Conservation (phyloP, 2,113 vertebrate genomes). For the Talpa occidentalis region DNA sequence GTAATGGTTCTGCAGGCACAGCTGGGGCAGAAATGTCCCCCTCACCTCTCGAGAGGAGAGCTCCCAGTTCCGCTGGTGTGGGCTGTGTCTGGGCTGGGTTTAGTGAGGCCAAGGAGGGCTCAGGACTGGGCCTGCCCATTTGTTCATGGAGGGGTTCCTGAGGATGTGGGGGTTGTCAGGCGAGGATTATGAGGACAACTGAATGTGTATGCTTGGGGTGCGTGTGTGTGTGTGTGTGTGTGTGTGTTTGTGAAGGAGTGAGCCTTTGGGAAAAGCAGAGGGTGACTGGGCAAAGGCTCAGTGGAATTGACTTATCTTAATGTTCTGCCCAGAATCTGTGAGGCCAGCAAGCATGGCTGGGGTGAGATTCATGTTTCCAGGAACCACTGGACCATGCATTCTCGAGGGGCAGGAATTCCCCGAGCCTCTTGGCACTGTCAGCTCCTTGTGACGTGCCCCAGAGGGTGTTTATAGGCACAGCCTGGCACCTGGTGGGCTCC, state of each 20-base stretch:
- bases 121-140: not conserved
- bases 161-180: not conserved
- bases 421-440: not conserved
- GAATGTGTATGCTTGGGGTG: not conserved
- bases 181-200: not conserved
- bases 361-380: not conserved
- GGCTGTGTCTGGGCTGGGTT: not conserved
- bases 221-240: not conserved
- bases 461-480: not conserved
- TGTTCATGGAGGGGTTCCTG: not conserved
- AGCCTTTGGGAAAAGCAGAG: not conserved
- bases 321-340: not conserved
- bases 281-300: not conserved
- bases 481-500: not conserved
- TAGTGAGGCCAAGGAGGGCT: not conserved
- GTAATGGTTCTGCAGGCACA: not conserved
- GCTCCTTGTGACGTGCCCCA: not conserved
- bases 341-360: not conserved
- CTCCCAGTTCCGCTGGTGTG: no score
- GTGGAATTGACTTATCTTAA: not conserved
- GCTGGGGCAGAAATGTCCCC: not conserved
- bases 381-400: not conserved
- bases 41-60: not conserved
- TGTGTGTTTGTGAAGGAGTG: not conserved
- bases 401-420: not conserved